phyloP scores from a whole-genome alignment of 2,113 vertebrate genomes.

The Pterocles orientalis region DNA sequence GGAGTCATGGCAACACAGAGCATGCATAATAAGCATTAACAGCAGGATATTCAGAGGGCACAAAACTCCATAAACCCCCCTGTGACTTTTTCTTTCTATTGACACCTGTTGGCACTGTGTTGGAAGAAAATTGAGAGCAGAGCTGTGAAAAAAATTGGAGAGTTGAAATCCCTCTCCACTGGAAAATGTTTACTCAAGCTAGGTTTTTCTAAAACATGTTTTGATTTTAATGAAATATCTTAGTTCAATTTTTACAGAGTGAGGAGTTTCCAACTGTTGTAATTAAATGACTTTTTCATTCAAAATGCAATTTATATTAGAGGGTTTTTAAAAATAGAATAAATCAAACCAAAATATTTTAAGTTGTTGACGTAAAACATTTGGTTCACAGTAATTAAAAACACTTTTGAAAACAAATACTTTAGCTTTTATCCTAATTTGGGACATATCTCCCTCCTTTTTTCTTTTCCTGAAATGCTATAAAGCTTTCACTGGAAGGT shows the following conservation, averaged over 20 bases:
- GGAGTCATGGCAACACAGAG: neutral
- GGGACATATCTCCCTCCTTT: neutral
- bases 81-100: neutral
- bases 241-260: slow-evolving; percentile 15
- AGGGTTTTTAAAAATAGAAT: slow-evolving; percentile 36
- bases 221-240: slow-evolving; percentile 30
- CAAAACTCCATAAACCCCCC: neutral
- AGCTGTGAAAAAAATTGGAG: neutral
- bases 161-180: neutral
- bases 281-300: slow-evolving; percentile 8
- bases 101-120: neutral
- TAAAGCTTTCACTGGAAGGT: neutral
- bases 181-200: neutral
- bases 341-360: slow-evolving; percentile 46
- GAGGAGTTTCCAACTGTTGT: slow-evolving; percentile 27
- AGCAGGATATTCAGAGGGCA: neutral
- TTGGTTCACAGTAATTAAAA: slow-evolving; percentile 51
- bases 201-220: neutral
- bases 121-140: neutral
- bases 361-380: slow-evolving; percentile 52
- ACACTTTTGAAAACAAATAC: slow-evolving; percentile 32
- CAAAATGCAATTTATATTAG: slow-evolving; percentile 9
- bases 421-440: slow-evolving; percentile 19
- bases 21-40: neutral
- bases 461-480: neutral